A percentile compares a stretch with the other conserved stretches of the same genome.
These are phyloP conservation scores for Nasalis larvatus DNA, from an alignment of 2,113 vertebrate genomes.

Conservation along the genomic window DNA sequence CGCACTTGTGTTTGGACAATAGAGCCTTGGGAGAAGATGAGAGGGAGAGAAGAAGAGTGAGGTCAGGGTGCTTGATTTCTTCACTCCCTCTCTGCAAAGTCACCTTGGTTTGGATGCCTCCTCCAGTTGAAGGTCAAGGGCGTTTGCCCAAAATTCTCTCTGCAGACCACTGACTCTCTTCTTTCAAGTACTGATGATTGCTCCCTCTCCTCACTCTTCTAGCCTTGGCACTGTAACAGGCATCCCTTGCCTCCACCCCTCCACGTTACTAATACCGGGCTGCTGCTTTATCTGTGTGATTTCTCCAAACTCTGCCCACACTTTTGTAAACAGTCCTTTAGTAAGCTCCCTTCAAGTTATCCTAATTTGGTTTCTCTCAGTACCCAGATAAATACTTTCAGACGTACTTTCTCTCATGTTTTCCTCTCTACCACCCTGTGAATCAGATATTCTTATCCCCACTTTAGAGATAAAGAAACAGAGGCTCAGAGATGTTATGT, in stretches of 20 bases:
- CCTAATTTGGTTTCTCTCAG: neutral
- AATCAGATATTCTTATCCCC: neutral
- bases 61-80: neutral
- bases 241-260: neutral
- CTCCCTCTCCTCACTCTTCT: neutral
- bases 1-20: neutral
- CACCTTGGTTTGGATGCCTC: neutral
- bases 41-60: neutral
- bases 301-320: neutral
- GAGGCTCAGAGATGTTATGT: neutral
- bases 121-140: neutral
- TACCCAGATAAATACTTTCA: neutral
- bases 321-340: neutral
- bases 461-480: neutral
- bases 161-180: neutral
- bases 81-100: neutral
- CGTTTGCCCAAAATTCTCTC: neutral
- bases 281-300: neutral
- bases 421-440: neutral
- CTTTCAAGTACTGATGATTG: neutral
- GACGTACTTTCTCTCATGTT: neutral
- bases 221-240: neutral
- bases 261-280: neutral
- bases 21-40: slow-evolving; percentile 35
- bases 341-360: neutral